Evolutionary conservation across 2,797 vertebrate genomes (phyloP).

Genomic region (Glyptemys insculpta): DNA sequence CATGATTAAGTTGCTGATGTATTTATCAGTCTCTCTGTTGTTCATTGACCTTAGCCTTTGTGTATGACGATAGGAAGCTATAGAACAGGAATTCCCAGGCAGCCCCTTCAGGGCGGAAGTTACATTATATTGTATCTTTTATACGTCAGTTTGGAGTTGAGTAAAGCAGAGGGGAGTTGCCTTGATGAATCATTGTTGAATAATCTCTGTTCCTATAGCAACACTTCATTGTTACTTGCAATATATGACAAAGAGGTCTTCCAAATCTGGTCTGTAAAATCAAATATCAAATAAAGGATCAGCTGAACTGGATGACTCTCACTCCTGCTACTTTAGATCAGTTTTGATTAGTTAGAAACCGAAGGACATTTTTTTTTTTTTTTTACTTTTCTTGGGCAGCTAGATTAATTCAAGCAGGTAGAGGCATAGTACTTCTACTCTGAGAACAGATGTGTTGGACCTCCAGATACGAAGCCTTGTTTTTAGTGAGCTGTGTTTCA

Average conservation of each 20-base stretch:
- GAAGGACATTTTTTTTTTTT: not conserved
- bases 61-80: constrained; percentile 3
- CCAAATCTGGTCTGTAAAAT: not conserved
- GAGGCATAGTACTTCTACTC: not conserved
- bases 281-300: not conserved
- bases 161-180: not conserved
- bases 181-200: constrained; percentile 3
- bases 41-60: constrained; percentile 4
- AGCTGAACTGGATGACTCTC: not conserved
- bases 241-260: not conserved
- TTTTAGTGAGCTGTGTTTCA: not conserved
- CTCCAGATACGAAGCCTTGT: not conserved
- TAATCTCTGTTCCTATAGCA: constrained; percentile 36
- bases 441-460: not conserved
- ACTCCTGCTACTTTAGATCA: not conserved
- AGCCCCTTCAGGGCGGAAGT: not conserved
- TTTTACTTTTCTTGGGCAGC: not conserved
- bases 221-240: not conserved
- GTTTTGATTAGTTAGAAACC: not conserved
- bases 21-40: not conserved
- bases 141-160: not conserved
- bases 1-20: not conserved
- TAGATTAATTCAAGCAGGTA: not conserved
- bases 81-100: not conserved
- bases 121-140: not conserved